phyloP scores from a whole-genome alignment of 2,113 vertebrate species.

The Apaloderma vittatum region DNA sequence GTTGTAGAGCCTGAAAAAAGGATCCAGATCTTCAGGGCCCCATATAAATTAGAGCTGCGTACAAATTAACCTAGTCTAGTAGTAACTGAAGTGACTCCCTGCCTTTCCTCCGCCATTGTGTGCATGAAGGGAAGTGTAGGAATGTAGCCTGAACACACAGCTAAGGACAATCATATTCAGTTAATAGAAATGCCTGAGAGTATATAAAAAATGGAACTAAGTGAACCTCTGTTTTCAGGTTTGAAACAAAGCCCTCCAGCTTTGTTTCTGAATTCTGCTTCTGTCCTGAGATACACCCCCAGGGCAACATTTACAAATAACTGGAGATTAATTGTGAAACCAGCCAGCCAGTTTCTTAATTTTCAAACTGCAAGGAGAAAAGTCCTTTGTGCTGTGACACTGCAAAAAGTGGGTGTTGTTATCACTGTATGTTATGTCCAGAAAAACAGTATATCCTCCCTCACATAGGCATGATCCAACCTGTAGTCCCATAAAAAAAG shows the following conservation, averaged over 20 bases:
- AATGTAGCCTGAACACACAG: not conserved
- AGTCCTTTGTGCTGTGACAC: not conserved
- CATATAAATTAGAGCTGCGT: not conserved
- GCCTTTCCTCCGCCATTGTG: not conserved
- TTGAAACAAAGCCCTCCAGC: not conserved
- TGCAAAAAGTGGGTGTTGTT: not conserved
- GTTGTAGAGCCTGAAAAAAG: not conserved
- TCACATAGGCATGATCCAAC: not conserved
- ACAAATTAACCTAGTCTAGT: not conserved
- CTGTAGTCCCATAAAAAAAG: not conserved
- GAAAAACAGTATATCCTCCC: not conserved
- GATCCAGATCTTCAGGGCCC: not conserved
- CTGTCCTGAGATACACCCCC: not conserved
- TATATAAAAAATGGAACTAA: not conserved
- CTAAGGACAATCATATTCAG: not conserved
- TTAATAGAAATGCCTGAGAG: not conserved
- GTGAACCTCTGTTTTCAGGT: not conserved
- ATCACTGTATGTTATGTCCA: not conserved
- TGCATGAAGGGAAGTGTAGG: not conserved
- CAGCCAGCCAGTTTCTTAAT: not conserved
- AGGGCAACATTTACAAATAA: not conserved
- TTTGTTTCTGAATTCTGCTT: not conserved
- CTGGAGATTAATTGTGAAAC: not conserved
- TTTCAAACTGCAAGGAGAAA: not conserved
- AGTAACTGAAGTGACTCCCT: not conserved